Evolutionary conservation across 2,797 vertebrate genomes (phyloP), one percentile per base, ranked within the genome.

Genomic region (Artibeus jamaicensis): DNA sequence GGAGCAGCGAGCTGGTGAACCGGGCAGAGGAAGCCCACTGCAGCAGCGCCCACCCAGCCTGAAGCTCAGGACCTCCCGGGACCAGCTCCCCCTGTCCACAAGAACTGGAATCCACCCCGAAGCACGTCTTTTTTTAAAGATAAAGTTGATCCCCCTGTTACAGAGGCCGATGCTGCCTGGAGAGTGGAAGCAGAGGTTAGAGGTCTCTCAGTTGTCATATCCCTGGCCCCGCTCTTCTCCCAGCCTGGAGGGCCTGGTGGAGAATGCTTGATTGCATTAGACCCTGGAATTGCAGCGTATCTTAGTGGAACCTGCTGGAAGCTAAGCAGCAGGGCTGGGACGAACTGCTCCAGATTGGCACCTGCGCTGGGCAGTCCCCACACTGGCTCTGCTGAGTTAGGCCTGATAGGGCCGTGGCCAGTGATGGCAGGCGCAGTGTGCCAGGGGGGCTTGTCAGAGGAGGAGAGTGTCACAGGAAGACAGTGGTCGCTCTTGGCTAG

Each of bases 1-100:
- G n/a, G 32, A 24, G 42, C 12, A 0, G 32, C 3, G 59, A 67
- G 42, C 59, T 34, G 59, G 19, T 21, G 42, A n/a, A 8, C 84
- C 99, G 99, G 99, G 42, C 14, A 32, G 98, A 99, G 8, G 98
- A 98, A 57, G 97, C 98, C 16, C 98, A 99, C 96, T 97, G 96
- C 53, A 97, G 79, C 53, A 97, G 71, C 96, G 98, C 97, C 95
- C 98, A 97, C 12, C 98, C 99, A 62, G 68, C 97, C 15, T 99
- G 98, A 98, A 71, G 44, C 9, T n/a, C 46, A 2, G 3, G 0
- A 11, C 22, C 22, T 14, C 42, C 24, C 11, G 6, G 53, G 42
- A 59, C 46, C 77, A 50, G 6, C 57, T 50, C 57, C 88, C 65
- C 89, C 84, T 19, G 65, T 42, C 46, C 29, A 24, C 9, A 11